Conservation (phyloP, 1,140 invertebrate species). For the Trichomalopsis sarcophagae region DNA sequence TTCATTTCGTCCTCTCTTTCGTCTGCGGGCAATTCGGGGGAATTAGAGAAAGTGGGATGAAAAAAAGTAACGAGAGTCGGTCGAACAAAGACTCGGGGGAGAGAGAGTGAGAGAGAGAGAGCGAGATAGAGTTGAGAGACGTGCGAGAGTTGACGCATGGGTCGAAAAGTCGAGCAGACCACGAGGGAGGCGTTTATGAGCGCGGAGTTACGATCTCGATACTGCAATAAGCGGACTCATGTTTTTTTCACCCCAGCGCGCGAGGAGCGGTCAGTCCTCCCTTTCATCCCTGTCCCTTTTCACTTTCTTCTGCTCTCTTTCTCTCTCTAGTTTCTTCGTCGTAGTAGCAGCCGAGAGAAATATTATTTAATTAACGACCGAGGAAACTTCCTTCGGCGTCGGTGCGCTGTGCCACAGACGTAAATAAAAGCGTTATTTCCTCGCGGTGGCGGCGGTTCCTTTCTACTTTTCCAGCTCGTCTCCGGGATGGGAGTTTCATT, state of each 20-base stretch:
- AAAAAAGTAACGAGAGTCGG: neutral
- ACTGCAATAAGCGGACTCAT: conserved; percentile 67
- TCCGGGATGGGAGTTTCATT: conserved; percentile 4
- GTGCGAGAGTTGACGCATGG: neutral
- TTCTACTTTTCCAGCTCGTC: conserved; percentile 22
- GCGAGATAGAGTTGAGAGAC: neutral
- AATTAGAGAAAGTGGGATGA: neutral
- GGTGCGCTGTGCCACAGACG: conserved; percentile 43
- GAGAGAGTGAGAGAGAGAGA: neutral
- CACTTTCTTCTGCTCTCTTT: neutral
- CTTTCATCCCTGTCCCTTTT: neutral
- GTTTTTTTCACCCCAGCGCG: conserved; percentile 48
- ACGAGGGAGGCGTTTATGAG: conserved; percentile 67
- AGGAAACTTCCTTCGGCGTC: conserved; percentile 1
- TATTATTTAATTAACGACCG: conserved; percentile 74
- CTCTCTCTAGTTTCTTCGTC: conserved; percentile 18
- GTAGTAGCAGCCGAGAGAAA: conserved; percentile 61
- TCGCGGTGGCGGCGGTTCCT: conserved; percentile 37
- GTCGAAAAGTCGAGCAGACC: conserved; percentile 50
- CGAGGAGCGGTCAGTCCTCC: neutral
- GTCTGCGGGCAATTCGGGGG: neutral
- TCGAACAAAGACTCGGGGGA: neutral
- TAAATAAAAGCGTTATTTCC: conserved; percentile 68
- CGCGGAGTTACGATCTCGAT: conserved; percentile 71
- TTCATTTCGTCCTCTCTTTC: neutral